These are phyloP conservation scores for Podarcis siculus DNA, from an alignment of 2,797 vertebrate genomes.

Conservation along the genomic window DNA sequence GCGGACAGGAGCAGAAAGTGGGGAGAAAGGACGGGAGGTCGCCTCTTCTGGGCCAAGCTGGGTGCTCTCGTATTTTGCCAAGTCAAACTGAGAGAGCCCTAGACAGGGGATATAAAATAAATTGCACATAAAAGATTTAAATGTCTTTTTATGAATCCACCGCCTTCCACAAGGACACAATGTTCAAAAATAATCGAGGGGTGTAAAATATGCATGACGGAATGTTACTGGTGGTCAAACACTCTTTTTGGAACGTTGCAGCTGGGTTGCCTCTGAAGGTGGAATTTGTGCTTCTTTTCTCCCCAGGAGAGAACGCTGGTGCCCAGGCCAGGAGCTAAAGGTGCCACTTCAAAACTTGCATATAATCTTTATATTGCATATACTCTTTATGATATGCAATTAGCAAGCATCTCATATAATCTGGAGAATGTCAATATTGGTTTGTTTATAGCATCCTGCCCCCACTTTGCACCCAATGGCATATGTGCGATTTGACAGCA, in stretches of 20 bases:
- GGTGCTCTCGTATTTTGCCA: conserved; percentile 12
- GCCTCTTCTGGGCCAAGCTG: not conserved
- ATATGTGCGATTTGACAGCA: too few relatives aligned
- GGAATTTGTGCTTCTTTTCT: conserved; percentile 3
- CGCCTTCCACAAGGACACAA: conserved; percentile 44
- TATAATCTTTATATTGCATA: too few relatives aligned
- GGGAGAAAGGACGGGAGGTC: not conserved
- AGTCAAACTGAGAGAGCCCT: conserved; percentile 27
- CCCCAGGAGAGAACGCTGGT: not conserved
- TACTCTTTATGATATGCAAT: not conserved
- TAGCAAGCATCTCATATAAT: not conserved
- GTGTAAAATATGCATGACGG: conserved; percentile 52
- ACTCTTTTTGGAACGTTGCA: conserved; percentile 15
- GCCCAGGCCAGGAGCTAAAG: not conserved
- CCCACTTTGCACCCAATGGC: too few relatives aligned
- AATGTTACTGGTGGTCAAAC: conserved; percentile 38
- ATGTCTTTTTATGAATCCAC: conserved; percentile 47
- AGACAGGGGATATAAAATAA: conserved; percentile 46
- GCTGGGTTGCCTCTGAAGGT: not conserved
- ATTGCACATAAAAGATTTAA: conserved; percentile 69
- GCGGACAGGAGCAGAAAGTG: not conserved
- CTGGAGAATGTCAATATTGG: too few relatives aligned
- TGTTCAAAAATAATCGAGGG: conserved; percentile 34
- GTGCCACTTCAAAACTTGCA: not conserved
- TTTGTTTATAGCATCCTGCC: not conserved